Percentiles rank a stretch among this genome's conserved stretches.
These are phyloP conservation scores for Sparus aurata DNA, from an alignment of 2,797 vertebrate species.

Conservation along the genomic window DNA sequence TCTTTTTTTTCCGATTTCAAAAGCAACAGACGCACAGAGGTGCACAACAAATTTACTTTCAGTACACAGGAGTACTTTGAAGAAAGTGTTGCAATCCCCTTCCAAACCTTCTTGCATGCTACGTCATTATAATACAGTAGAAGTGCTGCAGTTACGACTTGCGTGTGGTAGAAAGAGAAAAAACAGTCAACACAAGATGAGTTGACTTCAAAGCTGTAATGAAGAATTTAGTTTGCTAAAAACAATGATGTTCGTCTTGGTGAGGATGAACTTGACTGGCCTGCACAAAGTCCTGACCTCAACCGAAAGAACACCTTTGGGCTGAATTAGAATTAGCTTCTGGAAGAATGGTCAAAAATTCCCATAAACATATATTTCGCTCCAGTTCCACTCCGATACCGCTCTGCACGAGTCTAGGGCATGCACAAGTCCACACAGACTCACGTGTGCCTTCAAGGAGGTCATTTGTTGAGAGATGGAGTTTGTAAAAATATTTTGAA, in stretches of 20 bases:
- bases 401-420: too few species aligned
- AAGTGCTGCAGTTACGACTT: constrained; percentile 7
- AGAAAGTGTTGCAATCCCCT: constrained; percentile 26
- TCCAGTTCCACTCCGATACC: too few species aligned
- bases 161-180: background rate
- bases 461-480: too few species aligned
- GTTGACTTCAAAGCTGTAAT: background rate
- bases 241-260: background rate
- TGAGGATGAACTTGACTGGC: too few species aligned
- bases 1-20: constrained; percentile 33
- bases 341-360: too few species aligned
- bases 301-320: too few species aligned
- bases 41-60: constrained; percentile 45
- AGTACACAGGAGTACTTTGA: constrained; percentile 39
- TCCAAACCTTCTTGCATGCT: constrained; percentile 14
- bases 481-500: too few species aligned
- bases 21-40: constrained; percentile 38
- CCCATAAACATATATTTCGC: too few species aligned
- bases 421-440: too few species aligned
- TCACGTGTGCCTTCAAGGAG: too few species aligned
- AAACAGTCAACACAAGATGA: background rate
- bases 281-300: too few species aligned
- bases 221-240: background rate
- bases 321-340: too few species aligned
- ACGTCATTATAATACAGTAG: background rate